phyloP scores from a whole-genome alignment of 2,113 vertebrate species.

The Mus musculus region DNA sequence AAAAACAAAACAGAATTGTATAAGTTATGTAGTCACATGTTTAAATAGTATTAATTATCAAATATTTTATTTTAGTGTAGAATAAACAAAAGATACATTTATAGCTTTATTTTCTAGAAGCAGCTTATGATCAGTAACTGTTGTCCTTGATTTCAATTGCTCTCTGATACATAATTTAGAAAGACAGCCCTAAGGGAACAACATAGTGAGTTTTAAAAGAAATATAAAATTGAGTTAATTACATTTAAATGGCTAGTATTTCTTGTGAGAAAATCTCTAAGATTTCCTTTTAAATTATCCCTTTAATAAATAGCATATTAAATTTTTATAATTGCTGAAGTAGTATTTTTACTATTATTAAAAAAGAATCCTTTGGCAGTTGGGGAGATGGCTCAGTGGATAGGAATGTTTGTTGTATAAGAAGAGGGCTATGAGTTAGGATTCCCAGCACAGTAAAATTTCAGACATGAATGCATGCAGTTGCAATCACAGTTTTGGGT shows the following conservation, averaged over 20 bases:
- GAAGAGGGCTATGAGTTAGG: background rate
- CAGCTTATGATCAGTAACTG: background rate
- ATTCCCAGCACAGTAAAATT: background rate
- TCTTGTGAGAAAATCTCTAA: constrained; percentile 6
- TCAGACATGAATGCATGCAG: background rate
- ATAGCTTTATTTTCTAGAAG: background rate
- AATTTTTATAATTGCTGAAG: background rate
- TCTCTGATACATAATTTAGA: background rate
- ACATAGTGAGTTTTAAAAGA: constrained; percentile 18
- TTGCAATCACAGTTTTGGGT: too few relatives aligned
- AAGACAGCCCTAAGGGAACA: background rate
- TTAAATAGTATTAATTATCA: constrained; percentile 43
- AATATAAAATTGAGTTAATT: constrained; percentile 40
- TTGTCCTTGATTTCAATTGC: background rate
- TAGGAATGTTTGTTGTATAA: background rate
- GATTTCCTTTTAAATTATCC: background rate
- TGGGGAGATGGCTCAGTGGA: background rate
- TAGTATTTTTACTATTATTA: constrained; percentile 19
- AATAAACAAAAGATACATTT: constrained; percentile 19
- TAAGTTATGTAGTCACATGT: background rate
- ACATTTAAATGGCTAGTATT: background rate
- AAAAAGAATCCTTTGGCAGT: background rate
- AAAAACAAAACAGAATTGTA: background rate
- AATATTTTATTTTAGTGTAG: background rate
- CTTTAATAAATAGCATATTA: constrained; percentile 41